Base-by-base conservation (phyloP, 1,140 invertebrate genomes). In the Formica selysi region DNA sequence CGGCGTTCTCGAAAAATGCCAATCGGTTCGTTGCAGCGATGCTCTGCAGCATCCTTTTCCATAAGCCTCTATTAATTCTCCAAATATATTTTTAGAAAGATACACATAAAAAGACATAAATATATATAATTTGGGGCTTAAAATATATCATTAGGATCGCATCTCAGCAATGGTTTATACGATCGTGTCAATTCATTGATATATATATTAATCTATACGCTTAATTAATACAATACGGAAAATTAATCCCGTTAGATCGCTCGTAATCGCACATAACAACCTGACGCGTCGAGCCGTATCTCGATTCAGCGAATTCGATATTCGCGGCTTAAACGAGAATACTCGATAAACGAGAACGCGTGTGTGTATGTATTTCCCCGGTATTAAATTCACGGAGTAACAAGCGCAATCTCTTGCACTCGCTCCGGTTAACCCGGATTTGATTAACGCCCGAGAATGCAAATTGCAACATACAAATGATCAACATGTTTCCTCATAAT, bases 401-500 rank as follows among this genome's bases (percentile, higher is more conserved):
- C 79, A 83, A 73, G 79, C 38, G 19, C 79, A 61, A 44, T 83
- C 79, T 73, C 67, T 73, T 48, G 51, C 38, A 61, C 38, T 59
- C 54, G 38, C 67, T 83, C 38, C 32, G 79, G 51, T 83, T 83
- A 83, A 83, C 54, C 54, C 79, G 38, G 36, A 61, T 61, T 81
- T 44, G 68, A 83, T 73, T 73, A 73, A 73, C 68, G 70, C 68
- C 13, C 19, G 26, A 22, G 36, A 38, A 70, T 57, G 64, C 64
- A 70, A 80, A 70, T 70, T 70, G 78, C 64, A 38, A 65, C 48
- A 19, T 80, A 70, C 44, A 83, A 67, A n/a, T 61, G 79, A 83
- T 48, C 51, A 61, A 48, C 67, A 41, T 11, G 67, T 29, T 16
- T 26, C 67, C 79, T 61, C 41, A 71, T 61, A 73, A 83, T 83